These are phyloP conservation scores for Perizoma flavofasciatum DNA, from an alignment of 2,888 invertebrate genomes.

Conservation along the genomic window DNA sequence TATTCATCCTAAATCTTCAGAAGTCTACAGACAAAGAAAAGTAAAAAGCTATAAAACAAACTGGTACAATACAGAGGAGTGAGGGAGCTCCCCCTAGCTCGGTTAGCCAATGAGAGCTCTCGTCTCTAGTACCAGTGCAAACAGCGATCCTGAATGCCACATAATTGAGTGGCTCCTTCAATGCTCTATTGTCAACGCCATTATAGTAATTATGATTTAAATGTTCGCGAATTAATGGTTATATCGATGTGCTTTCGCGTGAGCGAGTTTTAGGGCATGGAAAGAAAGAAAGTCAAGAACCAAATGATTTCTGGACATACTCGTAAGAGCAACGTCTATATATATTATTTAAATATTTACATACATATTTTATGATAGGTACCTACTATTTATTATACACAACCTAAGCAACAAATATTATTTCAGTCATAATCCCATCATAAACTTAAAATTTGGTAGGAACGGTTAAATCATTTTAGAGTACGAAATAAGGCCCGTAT, in stretches of 20 bases:
- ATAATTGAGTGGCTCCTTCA: conserved; percentile 72
- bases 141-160: conserved; percentile 67
- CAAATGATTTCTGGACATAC: conserved; percentile 5
- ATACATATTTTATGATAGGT: no score
- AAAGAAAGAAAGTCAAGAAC: conserved; percentile 12
- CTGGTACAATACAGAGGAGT: conserved; percentile 34
- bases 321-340: no score
- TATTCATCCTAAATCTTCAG: conserved; percentile 43
- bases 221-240: conserved; percentile 71
- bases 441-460: no score
- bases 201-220: conserved; percentile 75
- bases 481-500: no score
- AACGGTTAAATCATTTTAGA: no score
- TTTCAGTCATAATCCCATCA: no score
- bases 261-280: conserved; percentile 36
- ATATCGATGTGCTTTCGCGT: conserved; percentile 69
- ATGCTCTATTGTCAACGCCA: conserved; percentile 70
- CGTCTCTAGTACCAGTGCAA: conserved; percentile 56
- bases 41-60: conserved; percentile 42
- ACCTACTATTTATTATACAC: no score
- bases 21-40: conserved; percentile 50
- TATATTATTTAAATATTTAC: no score
- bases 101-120: conserved; percentile 72
- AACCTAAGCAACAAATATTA: no score
- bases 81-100: conserved; percentile 51